Evolutionary conservation across 2,113 vertebrate species (phyloP), one percentile per base, ranked within the genome.

Genomic region (Varanus salvator): DNA sequence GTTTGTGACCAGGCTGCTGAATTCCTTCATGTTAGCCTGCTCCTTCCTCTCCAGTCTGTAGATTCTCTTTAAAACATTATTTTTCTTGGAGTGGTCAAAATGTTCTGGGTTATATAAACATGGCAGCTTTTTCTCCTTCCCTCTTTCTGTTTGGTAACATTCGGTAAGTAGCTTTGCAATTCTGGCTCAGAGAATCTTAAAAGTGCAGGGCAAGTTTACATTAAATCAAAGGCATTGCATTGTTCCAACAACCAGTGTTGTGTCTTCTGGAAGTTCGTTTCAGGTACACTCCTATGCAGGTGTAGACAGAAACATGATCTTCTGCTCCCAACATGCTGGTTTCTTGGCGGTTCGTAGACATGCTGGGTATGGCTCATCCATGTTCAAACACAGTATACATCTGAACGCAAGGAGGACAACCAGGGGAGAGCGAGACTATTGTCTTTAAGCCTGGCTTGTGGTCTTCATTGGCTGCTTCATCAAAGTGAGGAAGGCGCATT

Each of bases 51-150:
- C 89, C 0, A 11, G 38, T 83, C 9, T 11, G 7, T 52, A 2
- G 15, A 74, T 83, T 8, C 76, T 25, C 72, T 25, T 34, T 89
- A 54, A 54, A 54, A 54, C 38, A 54, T 90, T 88, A 89, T 77
- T 87, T 85, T 25, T 81, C 52, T 87, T 93, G 87, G 78, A 92
- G 91, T 91, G 85, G 9, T 88, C 17, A 85, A 54, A 0, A 34
- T 88, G 8, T 57, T 72, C 52, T n/a, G 31, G 19, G 77, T 93
- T 93, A 84, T 0, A 0, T 86, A 92, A 93, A 0, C 0, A 87
- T 88, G 25, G 34, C 48, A 38, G 9, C 12, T 6, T 6, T 23
- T 17, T 38, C 38, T 38, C 72, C 2, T 19, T 23, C n/a, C 12
- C 54, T 19, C 80, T 12, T 8, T 9, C 38, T 44, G 38, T 44